Base-by-base conservation (phyloP, 2,888 invertebrate genomes). In the Pardosa pseudoannulata region DNA sequence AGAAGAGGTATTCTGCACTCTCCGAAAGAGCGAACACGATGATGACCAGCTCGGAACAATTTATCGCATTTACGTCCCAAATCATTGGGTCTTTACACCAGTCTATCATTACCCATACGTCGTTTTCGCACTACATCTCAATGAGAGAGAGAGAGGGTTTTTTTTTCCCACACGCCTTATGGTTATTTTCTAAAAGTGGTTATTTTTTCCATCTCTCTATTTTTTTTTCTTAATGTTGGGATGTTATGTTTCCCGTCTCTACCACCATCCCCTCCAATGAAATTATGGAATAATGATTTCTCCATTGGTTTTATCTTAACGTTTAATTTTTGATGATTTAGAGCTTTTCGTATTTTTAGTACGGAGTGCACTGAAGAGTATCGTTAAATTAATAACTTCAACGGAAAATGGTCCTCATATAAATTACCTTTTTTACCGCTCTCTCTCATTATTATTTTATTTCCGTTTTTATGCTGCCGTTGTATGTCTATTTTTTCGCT, bases 101-200 rank as follows among this genome's bases (percentile, higher is more conserved):
- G 71, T 32, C 83, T 85, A 78, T 85, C 83, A 85, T 85, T 85
- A 85, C 50, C 27, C 32, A 41, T 65, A 65, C 83, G 50, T 29
- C 46, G 68, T 50, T 71, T n/a, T 79, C 39, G 28, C 28, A 62
- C 46, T 78, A 31, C 62, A 36, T 68, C 68, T 70, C 68, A 29
- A 50, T 67, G 29, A 28, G 3, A 7, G 5, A 11, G 41, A 28
- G 3, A 7, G 5, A 11, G 41, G 0, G 9, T 67, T 50, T 80
- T 41, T 80, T 73, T 67, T 41, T 41, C 11, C 36, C 9, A 36
- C 23, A 23, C 9, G 68, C 32, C 68, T 74, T 67, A 74, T 81
- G 56, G 65, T 73, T 73, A 68, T 80, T 50, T 65, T 50, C 39
- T 65, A 23, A n/a, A 13, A 56, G 39, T 62, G 70, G 28, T 79